Base-by-base conservation (phyloP, 2,113 vertebrate species). In the Hucho hucho region DNA sequence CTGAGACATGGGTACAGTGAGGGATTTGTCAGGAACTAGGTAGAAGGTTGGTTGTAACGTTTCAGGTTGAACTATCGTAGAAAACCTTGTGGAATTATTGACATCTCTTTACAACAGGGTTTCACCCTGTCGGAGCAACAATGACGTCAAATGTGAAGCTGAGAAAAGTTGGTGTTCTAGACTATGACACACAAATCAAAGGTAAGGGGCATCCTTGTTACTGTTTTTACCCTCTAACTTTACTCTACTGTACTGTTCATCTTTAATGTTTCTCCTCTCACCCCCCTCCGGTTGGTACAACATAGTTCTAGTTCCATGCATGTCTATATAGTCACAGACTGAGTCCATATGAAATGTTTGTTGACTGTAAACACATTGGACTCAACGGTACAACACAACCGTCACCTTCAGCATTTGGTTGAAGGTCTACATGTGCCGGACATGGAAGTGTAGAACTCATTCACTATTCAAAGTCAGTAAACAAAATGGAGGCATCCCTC, bases 161-260 rank as follows among this genome's bases (percentile, higher is more conserved):
- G 22, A 73, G 89, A 46, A 92, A 87, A 64, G 79, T 83, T 4
- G 81, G 83, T 13, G 11, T 65, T 16, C 76, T 90, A 74, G 92
- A 93, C 82, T 94, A 92, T 28, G 93, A 94, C 75, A 89, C 85
- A 46, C 93, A 93, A 80, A 89, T 94, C 49, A 94, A 93, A 92
- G 93, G 93, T 93, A 84, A 72, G 70, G 16, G 13, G 18, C 3
- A 1, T 18, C 1, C 14, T 18, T 0, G 1, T 0, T 0, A 1
- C 0, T 70, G 9, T 53, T 65, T 66, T 43, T 18, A 32, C n/a
- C 11, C 28, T 32, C 18, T 67, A 25, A 64, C 2, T 0, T 22
- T n/a, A 61, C 13, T 70, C 3, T 20, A 14, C 7, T 14, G 3
- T 53, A 18, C 49, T 4, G 49, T 16, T 53, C 3, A 2, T n/a